Conservation (phyloP, 2,888 invertebrate species). For the Latrodectus elegans region DNA sequence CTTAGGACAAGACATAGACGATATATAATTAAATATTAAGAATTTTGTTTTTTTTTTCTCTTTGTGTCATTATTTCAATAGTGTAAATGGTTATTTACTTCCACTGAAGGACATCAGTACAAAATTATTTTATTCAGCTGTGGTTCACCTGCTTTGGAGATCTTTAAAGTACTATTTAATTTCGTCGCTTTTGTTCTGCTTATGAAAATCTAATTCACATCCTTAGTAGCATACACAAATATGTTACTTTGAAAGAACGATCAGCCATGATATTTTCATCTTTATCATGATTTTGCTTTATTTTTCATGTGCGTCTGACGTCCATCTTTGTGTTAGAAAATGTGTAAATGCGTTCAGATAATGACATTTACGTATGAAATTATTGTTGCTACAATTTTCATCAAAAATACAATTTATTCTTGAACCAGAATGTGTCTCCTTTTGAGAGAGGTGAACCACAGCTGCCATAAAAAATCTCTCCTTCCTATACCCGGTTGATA, state of each 20-base stretch:
- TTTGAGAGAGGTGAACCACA: conserved; percentile 63
- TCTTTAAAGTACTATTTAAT: conserved; percentile 22
- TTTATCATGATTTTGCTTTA: conserved; percentile 2
- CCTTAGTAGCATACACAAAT: conserved; percentile 36
- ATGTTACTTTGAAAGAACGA: conserved; percentile 60
- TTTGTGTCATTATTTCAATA: conserved; percentile 47
- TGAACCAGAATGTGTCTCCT: conserved; percentile 35
- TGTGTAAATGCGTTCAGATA: conserved; percentile 1
- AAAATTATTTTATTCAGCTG: conserved; percentile 68
- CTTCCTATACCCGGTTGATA: conserved; percentile 68
- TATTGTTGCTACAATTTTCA: neutral
- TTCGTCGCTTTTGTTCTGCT: conserved; percentile 12
- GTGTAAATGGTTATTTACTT: conserved; percentile 55
- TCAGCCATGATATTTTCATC: conserved; percentile 1
- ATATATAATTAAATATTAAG: conserved; percentile 60
- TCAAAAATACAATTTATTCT: conserved; percentile 49
- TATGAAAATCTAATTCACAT: conserved; percentile 54
- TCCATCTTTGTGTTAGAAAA: neutral
- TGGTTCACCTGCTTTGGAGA: conserved; percentile 57
- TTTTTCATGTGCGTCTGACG: conserved; percentile 57
- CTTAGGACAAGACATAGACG: conserved; percentile 59
- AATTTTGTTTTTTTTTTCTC: conserved; percentile 28
- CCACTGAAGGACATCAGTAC: conserved; percentile 63
- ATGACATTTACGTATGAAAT: neutral
- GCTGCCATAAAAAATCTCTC: conserved; percentile 60